A percentile compares a stretch with the other conserved stretches of the same genome.
Conservation (phyloP, 1,140 invertebrate genomes). For the Phenacoccus solenopsis region DNA sequence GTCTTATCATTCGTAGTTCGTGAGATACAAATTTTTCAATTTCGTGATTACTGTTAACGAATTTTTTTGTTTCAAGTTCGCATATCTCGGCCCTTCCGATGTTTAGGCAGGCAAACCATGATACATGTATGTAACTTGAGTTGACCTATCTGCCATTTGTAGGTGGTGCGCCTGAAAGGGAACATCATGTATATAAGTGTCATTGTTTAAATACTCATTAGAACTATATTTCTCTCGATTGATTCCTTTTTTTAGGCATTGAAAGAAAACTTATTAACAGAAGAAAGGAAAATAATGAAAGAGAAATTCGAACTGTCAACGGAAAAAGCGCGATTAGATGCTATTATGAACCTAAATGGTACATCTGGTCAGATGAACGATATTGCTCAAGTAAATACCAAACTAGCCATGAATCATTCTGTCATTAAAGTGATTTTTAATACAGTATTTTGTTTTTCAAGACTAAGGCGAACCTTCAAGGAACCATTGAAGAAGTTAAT, state of each 20-base stretch:
- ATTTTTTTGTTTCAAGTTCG: too few relatives aligned
- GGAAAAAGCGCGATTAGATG: background rate
- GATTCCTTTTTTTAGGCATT: background rate
- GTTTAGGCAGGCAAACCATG: too few relatives aligned
- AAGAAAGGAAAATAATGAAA: slow-evolving; percentile 5
- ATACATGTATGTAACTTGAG: too few relatives aligned
- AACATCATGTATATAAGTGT: too few relatives aligned
- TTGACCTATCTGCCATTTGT: too few relatives aligned
- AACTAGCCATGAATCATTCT: background rate
- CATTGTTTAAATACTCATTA: background rate
- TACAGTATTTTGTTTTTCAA: background rate
- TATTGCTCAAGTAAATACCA: background rate
- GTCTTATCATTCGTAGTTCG: too few relatives aligned
- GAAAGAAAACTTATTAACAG: slow-evolving; percentile 5
- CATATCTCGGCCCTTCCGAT: too few relatives aligned
- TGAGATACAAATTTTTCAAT: too few relatives aligned
- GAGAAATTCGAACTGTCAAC: background rate
- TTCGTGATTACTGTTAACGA: too few relatives aligned
- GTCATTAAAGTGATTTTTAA: background rate
- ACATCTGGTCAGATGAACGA: background rate
- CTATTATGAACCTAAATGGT: background rate
- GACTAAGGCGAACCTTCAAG: background rate
- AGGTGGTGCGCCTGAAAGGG: too few relatives aligned
- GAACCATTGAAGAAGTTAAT: background rate
- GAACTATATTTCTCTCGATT: background rate